Evolutionary conservation across 2,888 invertebrate genomes (phyloP), one percentile per base, ranked within the genome.

Genomic region (Petrolisthes manimaculis): DNA sequence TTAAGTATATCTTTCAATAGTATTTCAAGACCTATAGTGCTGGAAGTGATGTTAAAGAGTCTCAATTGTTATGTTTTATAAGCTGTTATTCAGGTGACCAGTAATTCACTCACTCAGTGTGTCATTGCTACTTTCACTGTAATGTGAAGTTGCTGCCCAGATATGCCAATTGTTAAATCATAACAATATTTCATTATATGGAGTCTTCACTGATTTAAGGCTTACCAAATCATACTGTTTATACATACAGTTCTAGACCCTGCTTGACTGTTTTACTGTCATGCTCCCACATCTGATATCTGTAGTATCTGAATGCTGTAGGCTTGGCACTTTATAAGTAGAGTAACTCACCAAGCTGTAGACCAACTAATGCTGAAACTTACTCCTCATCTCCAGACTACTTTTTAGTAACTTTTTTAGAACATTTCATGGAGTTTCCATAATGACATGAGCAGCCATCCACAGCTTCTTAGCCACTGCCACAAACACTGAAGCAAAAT

Each of bases 281-380:
- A 24, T 75, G 24, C 54, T 74, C 21, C 75, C 74, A 71, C 71
- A 71, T n/a, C 56, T 84, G 55, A 54, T 21, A 67, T 75, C 37
- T 75, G 83, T 84, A 77, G 83, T 55, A 18, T 21, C n/a, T 84
- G 83, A 75, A 84, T 84, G 83, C 83, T 67, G 83, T 84, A 84
- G 83, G 83, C n/a, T 24, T 84, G 83, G 83, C 83, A 84, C 83
- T 67, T 80, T 67, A 37, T 24, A 74, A 8, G 74, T 84, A 84
- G 75, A 84, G 75, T 84, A 84, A 84, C 56, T 75, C 74, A 84
- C 71, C 54, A 75, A 84, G 75, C 14, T 84, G 74, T 84, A 84
- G 83, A 83, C 37, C 37, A 21, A 84, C 74, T 83, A 83, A 74
- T 83, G 61, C 74, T 55, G 14, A n/a, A 71, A 83, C 74, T 56